phyloP scores from a whole-genome alignment of 1,140 invertebrate genomes.

The Tachypleus tridentatus region DNA sequence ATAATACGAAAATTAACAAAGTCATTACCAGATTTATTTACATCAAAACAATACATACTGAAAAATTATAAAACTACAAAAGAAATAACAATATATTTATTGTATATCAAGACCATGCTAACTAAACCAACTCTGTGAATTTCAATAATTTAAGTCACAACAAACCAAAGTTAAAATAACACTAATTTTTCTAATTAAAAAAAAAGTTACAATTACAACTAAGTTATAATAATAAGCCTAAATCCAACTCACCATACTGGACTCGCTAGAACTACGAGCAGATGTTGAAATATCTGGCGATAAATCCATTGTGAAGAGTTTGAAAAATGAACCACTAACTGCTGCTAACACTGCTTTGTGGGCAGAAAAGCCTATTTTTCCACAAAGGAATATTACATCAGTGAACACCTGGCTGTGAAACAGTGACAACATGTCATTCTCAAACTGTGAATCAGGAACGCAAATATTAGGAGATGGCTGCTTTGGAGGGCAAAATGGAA shows the following conservation, averaged over 20 bases:
- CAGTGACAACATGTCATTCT: conserved; percentile 62
- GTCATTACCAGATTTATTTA: too few relatives aligned
- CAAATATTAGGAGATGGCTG: conserved; percentile 65
- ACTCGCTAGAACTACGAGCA: conserved; percentile 62
- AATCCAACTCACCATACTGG: conserved; percentile 57
- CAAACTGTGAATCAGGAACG: conserved; percentile 53
- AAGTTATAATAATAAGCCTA: too few relatives aligned
- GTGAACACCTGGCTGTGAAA: conserved; percentile 61
- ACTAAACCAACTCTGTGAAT: too few relatives aligned
- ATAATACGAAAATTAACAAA: too few relatives aligned
- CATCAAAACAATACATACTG: too few relatives aligned
- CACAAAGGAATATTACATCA: conserved; percentile 64
- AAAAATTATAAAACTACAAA: too few relatives aligned
- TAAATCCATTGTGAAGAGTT: conserved; percentile 60
- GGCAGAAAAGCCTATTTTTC: conserved; percentile 57
- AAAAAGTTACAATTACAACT: too few relatives aligned
- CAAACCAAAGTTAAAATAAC: too few relatives aligned
- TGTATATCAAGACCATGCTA: too few relatives aligned
- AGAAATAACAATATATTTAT: too few relatives aligned
- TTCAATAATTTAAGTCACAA: too few relatives aligned
- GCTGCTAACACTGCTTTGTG: conserved; percentile 67
- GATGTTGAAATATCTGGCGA: conserved; percentile 48
- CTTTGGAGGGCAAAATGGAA: conserved; percentile 79
- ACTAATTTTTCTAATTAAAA: too few relatives aligned
- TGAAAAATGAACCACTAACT: conserved; percentile 65